These are phyloP conservation scores for Astreopora myriophthalma DNA, from an alignment of 64 coral and sea anemone genomes.

Conservation along the genomic window DNA sequence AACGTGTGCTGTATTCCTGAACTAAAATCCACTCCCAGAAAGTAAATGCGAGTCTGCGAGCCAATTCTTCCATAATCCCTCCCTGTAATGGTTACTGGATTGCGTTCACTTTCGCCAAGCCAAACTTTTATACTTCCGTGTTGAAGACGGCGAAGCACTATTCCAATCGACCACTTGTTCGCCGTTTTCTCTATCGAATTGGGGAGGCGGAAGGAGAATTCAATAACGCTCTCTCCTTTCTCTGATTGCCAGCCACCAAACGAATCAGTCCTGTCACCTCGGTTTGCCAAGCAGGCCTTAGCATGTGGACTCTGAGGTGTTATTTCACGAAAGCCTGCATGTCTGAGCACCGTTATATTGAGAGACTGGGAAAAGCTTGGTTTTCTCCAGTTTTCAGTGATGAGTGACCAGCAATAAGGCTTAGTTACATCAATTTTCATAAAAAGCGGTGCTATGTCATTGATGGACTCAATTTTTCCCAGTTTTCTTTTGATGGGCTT, in stretches of 20 bases:
- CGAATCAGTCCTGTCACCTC: constrained; percentile 21
- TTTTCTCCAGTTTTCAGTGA: constrained; percentile 15
- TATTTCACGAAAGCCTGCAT: constrained; percentile 47
- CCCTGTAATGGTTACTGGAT: background rate
- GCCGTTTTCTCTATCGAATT: background rate
- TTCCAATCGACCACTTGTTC: background rate
- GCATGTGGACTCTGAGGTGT: constrained; percentile 18
- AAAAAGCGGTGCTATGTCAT: background rate
- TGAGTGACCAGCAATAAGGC: constrained; percentile 52
- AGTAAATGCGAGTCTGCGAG: background rate
- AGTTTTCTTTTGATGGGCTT: background rate
- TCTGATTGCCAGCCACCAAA: constrained; percentile 56
- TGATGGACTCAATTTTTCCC: background rate
- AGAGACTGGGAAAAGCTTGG: constrained; percentile 23
- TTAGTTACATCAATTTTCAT: background rate
- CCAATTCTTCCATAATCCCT: background rate
- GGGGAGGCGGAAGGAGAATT: constrained; percentile 30
- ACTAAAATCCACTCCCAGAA: background rate
- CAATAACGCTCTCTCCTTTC: constrained; percentile 10
- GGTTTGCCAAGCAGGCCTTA: background rate
- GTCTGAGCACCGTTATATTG: constrained; percentile 12
- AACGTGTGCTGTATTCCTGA: background rate
- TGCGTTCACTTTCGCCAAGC: background rate
- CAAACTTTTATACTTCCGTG: background rate
- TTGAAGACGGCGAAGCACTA: constrained; percentile 9